Percentiles rank a stretch among this genome's conserved stretches.
These are phyloP conservation scores for Pampus argenteus DNA, from an alignment of 2,797 vertebrate genomes.

Conservation along the genomic window DNA sequence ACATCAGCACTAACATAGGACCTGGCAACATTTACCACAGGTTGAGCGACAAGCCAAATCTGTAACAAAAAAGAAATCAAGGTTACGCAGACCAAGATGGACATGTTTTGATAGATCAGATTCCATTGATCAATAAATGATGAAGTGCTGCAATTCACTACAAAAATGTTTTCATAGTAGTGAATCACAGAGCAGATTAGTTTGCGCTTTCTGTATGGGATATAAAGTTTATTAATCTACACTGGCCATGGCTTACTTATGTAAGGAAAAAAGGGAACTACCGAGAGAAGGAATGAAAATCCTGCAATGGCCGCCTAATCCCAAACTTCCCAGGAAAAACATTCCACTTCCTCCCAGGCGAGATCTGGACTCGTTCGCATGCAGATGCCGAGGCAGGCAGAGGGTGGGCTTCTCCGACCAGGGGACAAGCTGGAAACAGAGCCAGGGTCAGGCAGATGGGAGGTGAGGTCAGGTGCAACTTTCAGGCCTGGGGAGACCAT, in stretches of 20 bases:
- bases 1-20: constrained; percentile 31
- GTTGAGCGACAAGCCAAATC: constrained; percentile 56
- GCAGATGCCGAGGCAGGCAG: constrained; percentile 57
- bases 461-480: constrained; percentile 63
- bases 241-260: constrained; percentile 66
- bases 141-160: constrained; percentile 23
- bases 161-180: constrained; percentile 27
- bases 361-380: constrained; percentile 68
- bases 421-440: constrained; percentile 58
- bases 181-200: constrained; percentile 25
- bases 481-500: constrained; percentile 48
- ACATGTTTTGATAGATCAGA: constrained; percentile 23
- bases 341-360: constrained; percentile 77
- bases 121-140: constrained; percentile 15
- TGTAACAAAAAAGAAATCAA: constrained; percentile 27
- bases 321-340: constrained; percentile 81
- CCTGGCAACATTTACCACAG: background rate
- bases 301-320: constrained; percentile 75
- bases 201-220: constrained; percentile 59
- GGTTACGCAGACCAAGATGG: background rate
- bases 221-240: constrained; percentile 73
- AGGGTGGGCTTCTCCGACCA: constrained; percentile 57
- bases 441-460: constrained; percentile 63
- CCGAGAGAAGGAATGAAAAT: constrained; percentile 77
- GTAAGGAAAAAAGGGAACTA: constrained; percentile 65